Conservation (phyloP, 2,888 invertebrate species). For the Theretra japonica region DNA sequence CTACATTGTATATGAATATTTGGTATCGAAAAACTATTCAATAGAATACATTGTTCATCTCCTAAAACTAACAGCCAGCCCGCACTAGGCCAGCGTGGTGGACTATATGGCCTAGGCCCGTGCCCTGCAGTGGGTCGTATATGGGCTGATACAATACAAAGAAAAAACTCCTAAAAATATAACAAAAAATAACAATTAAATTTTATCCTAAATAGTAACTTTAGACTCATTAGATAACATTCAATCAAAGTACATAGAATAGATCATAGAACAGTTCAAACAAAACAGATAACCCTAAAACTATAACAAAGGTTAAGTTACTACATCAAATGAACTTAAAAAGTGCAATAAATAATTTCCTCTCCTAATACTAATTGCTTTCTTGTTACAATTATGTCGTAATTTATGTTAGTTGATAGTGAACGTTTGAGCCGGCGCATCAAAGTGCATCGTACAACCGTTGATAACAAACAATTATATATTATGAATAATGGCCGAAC, state of each 20-base stretch:
- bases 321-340: conserved; percentile 39
- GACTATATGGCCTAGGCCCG: too few species aligned
- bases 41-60: too few species aligned
- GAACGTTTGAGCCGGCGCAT: conserved; percentile 61
- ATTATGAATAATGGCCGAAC: conserved; percentile 15
- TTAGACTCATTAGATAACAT: not conserved
- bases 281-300: not conserved
- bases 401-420: conserved; percentile 72
- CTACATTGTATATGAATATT: too few species aligned
- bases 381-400: conserved; percentile 65
- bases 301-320: conserved; percentile 8
- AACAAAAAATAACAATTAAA: not conserved
- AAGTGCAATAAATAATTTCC: conserved; percentile 44
- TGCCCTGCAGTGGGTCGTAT: too few species aligned
- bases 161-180: conserved; percentile 5
- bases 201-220: not conserved
- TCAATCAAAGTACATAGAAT: too few species aligned
- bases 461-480: conserved; percentile 34
- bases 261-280: conserved; percentile 22
- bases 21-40: too few species aligned
- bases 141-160: too few species aligned
- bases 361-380: conserved; percentile 60
- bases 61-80: too few species aligned
- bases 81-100: too few species aligned
- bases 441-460: conserved; percentile 48